phyloP scores from a whole-genome alignment of 92 coral and sea anemone genomes.

The Actinostola sp. region DNA sequence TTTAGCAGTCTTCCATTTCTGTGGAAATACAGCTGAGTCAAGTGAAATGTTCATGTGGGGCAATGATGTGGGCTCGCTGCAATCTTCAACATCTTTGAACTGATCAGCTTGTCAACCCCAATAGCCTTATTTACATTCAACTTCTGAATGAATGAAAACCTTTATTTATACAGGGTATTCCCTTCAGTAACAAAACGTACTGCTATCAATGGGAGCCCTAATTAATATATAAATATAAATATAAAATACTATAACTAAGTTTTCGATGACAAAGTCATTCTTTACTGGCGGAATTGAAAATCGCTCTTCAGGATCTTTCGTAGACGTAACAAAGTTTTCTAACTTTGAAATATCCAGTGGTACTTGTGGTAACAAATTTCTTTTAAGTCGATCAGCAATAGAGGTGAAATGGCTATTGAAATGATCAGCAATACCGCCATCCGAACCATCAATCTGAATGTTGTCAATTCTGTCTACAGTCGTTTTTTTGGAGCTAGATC shows the following conservation, averaged over 20 bases:
- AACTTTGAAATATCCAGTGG: slow-evolving; percentile 4
- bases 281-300: slow-evolving; percentile 5
- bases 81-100: slow-evolving; percentile 18
- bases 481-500: neutral
- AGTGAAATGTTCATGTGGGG: too few relatives aligned
- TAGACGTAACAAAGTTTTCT: slow-evolving; percentile 13
- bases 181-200: too few relatives aligned
- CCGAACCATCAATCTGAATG: too few relatives aligned
- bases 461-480: neutral
- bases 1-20: slow-evolving; percentile 50
- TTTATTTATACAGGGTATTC: too few relatives aligned
- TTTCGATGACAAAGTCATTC: neutral
- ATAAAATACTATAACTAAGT: too few relatives aligned
- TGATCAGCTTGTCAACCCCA: slow-evolving; percentile 10
- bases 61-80: too few relatives aligned
- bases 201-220: too few relatives aligned
- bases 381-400: slow-evolving; percentile 17
- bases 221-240: too few relatives aligned
- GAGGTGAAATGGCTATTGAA: slow-evolving; percentile 29
- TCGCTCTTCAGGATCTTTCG: slow-evolving; percentile 8
- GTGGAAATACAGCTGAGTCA: too few relatives aligned
- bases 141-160: too few relatives aligned
- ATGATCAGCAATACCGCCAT: slow-evolving; percentile 13
- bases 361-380: neutral
- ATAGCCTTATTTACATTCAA: too few relatives aligned